Conservation (phyloP, 2,113 vertebrate genomes). For the Ageneiosus marmoratus region DNA sequence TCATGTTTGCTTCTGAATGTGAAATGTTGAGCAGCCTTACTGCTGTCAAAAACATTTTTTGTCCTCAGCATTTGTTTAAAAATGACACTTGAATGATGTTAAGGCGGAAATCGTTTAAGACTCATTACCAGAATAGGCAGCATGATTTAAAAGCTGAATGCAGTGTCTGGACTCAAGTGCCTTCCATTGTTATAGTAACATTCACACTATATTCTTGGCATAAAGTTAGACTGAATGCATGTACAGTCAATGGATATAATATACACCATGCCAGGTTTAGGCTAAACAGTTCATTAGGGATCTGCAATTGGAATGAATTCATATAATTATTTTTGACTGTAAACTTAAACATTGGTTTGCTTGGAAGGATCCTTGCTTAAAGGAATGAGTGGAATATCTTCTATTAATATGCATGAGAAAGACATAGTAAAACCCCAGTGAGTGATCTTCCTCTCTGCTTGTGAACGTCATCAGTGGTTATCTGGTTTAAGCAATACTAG, state of each 20-base stretch:
- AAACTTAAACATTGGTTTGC: not conserved
- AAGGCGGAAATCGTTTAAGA: not conserved
- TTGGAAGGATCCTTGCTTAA: conserved; percentile 64
- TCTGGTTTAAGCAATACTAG: conserved; percentile 18
- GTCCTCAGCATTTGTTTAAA: not conserved
- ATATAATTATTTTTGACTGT: not conserved
- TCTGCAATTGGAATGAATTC: not conserved
- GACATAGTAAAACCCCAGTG: conserved; percentile 50
- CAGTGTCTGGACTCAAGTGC: not conserved
- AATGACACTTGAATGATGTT: not conserved
- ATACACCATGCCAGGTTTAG: not conserved
- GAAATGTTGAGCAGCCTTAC: not conserved
- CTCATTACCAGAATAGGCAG: not conserved
- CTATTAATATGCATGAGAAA: conserved; percentile 61
- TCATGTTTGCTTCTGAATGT: not conserved
- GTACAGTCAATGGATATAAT: not conserved
- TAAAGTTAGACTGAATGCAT: too few species aligned
- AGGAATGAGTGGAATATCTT: conserved; percentile 53
- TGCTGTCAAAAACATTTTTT: not conserved
- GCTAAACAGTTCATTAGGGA: not conserved
- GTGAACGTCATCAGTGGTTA: conserved; percentile 18
- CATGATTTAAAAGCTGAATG: not conserved
- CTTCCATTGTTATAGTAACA: not conserved
- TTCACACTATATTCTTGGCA: not conserved
- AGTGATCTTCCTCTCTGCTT: conserved; percentile 8